Conservation (phyloP, 2,888 invertebrate species). For the Theretra japonica region DNA sequence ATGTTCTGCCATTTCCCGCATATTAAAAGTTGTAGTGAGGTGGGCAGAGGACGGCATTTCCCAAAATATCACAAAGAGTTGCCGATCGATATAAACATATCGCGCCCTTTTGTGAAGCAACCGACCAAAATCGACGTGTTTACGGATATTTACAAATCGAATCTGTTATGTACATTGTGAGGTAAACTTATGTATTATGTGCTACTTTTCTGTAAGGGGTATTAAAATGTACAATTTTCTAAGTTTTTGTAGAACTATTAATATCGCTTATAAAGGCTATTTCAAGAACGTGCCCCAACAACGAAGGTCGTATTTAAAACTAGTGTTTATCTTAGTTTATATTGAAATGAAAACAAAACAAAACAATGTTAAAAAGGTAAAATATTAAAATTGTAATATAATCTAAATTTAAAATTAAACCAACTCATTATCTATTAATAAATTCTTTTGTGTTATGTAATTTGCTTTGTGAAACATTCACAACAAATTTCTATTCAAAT, state of each 20-base stretch:
- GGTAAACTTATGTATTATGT: not conserved
- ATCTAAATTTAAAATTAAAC: no score
- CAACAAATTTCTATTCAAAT: no score
- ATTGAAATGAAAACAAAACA: no score
- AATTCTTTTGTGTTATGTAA: no score
- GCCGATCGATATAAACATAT: conserved; percentile 10
- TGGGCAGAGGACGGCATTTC: not conserved
- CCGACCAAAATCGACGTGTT: not conserved
- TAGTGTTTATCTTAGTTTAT: no score
- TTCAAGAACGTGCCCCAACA: no score
- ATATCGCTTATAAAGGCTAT: not conserved
- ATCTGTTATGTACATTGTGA: not conserved
- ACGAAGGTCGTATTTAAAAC: no score
- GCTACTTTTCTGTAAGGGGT: no score
- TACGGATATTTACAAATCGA: not conserved
- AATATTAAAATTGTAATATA: no score
- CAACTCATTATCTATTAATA: no score
- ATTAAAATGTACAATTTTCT: not conserved
- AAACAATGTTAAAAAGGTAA: no score
- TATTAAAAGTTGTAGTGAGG: not conserved
- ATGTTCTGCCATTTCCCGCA: not conserved
- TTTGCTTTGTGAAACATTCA: no score
- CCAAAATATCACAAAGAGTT: not conserved
- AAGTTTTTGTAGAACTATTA: not conserved
- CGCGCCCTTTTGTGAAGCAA: not conserved